Base-by-base conservation (phyloP, 2,888 invertebrate genomes). In the Zhengitettix transpicula region DNA sequence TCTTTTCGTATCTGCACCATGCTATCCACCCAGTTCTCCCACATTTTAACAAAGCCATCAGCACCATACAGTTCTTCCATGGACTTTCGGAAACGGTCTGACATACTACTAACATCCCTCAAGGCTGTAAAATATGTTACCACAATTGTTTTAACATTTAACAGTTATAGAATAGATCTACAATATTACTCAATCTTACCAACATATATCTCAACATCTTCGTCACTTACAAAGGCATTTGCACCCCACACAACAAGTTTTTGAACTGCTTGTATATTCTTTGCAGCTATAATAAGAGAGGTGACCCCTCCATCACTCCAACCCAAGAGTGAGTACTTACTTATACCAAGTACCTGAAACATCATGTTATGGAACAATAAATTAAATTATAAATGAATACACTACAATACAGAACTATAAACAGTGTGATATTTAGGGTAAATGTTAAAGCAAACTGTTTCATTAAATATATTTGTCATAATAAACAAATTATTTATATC, bases 231-330 rank as follows among this genome's bases (percentile, higher is more conserved):
- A 67, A 85, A 90, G 0, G 91, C 78, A 69, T 88, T 89, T 0
- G 84, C 76, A 1, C 89, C 92, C 83, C 87, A 86, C 11, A 89
- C 76, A 0, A 92, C 81, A 60, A 92, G 72, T 69, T 87, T 90
- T 12, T 81, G 75, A 0, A 93, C 77, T 11, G 28, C 72, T 0
- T 82, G 74, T 0, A 85, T 82, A 72, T 85, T 79, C 61, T 80
- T 81, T 1, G 84, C 85, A 8, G 91, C 85, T n/a, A 89, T 69
- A 42, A 93, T 82, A 64, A 94, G 72, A 15, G 82, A 83, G 0
- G 87, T 81, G 54, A 84, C 85, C 1, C 89, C 94, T 40, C 94
- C 94, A 73, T 91, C 91, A 73, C 90, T 90, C 90, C 93, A 94
- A 1, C 94, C 94, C 60, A 93, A 68, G 11, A 92, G 67, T 0